Conservation (phyloP, 2,888 invertebrate species). For the Hirtodrosophila alboralis region DNA sequence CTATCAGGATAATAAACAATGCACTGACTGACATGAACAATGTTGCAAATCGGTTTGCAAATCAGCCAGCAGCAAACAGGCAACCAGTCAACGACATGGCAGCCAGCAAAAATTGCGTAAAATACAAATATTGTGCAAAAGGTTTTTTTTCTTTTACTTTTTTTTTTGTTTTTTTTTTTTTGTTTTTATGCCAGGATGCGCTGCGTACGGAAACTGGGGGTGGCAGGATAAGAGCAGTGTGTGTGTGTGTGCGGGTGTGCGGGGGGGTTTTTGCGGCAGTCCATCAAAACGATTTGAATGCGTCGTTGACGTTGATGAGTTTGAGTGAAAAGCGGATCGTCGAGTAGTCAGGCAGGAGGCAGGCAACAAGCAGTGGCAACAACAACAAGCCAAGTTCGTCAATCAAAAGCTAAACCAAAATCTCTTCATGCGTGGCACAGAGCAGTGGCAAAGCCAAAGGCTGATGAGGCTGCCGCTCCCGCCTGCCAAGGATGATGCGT, state of each 20-base stretch:
- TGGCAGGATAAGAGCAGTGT: slow-evolving; percentile 28
- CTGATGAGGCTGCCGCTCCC: slow-evolving; percentile 57
- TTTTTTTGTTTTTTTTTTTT: slow-evolving; percentile 48
- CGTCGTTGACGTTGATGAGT: slow-evolving; percentile 83
- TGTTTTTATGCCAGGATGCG: slow-evolving; percentile 65
- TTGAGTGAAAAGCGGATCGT: slow-evolving; percentile 69
- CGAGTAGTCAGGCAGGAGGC: slow-evolving; percentile 16
- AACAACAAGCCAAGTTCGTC: slow-evolving; percentile 74
- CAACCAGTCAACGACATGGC: slow-evolving; percentile 43
- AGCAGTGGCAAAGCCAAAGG: slow-evolving; percentile 68
- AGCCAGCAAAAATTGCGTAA: slow-evolving; percentile 78
- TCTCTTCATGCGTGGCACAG: slow-evolving; percentile 82
- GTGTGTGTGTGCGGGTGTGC: slow-evolving; percentile 1
- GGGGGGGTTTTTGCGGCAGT: slow-evolving; percentile 63
- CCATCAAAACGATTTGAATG: slow-evolving; percentile 83
- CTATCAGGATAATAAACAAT: slow-evolving; percentile 67
- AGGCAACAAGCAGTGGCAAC: slow-evolving; percentile 36
- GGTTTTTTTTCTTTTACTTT: slow-evolving; percentile 25
- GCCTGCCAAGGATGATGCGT: slow-evolving; percentile 59
- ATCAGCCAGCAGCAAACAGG: slow-evolving; percentile 58
- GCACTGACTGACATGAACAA: slow-evolving; percentile 74
- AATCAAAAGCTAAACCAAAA: slow-evolving; percentile 81
- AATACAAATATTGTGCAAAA: slow-evolving; percentile 78
- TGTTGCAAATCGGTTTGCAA: slow-evolving; percentile 76
- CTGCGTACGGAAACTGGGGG: slow-evolving; percentile 43